Evolutionary conservation across 2,797 vertebrate species (phyloP).

Genomic region (Characodon lateralis): DNA sequence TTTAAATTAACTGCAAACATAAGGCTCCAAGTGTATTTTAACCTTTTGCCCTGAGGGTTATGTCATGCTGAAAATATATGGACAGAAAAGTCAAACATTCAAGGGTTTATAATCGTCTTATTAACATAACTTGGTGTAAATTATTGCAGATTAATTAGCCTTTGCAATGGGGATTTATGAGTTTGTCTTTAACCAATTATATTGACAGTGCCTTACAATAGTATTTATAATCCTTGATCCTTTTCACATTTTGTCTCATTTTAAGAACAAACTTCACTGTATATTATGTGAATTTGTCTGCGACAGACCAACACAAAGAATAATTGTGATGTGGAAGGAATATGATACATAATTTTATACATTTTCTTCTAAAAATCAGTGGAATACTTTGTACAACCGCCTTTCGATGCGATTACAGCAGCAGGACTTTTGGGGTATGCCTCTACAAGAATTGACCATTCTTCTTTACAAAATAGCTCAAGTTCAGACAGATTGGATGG

Average conservation of each 20-base stretch:
- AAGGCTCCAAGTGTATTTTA: slow-evolving; percentile 20
- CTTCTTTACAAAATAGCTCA: background rate
- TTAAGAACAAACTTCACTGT: background rate
- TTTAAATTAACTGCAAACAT: slow-evolving; percentile 18
- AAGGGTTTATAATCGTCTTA: background rate
- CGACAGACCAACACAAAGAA: background rate
- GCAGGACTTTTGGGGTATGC: background rate
- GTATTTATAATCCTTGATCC: background rate
- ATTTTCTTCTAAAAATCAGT: background rate
- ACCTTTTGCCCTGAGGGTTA: slow-evolving; percentile 27
- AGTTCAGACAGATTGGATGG: background rate
- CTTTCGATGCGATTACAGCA: background rate
- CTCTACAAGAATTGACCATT: background rate
- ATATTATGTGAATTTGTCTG: background rate
- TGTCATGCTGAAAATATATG: slow-evolving; percentile 25
- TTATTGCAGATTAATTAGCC: slow-evolving; percentile 9
- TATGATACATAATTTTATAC: background rate
- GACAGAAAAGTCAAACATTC: slow-evolving; percentile 20
- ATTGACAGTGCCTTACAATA: background rate
- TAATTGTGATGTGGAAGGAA: background rate
- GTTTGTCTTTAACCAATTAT: slow-evolving; percentile 8
- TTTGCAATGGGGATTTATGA: background rate
- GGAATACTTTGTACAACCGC: background rate
- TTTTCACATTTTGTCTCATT: background rate
- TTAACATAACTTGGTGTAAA: slow-evolving; percentile 2